These are phyloP conservation scores for Megaceryle alcyon DNA, from an alignment of 2,797 vertebrate genomes.

Conservation along the genomic window DNA sequence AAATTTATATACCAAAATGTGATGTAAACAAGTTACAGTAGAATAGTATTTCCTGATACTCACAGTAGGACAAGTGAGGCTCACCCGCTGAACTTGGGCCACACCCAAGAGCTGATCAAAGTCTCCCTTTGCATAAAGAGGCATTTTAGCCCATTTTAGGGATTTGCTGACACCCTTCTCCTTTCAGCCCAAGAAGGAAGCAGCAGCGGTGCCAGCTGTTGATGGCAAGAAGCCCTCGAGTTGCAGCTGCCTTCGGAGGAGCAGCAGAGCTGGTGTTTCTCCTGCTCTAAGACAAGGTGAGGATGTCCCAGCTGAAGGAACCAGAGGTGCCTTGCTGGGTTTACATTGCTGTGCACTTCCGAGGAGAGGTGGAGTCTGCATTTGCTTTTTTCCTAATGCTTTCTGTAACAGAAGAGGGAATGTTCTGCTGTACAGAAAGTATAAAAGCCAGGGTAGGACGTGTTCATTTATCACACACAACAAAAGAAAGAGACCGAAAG, in stretches of 20 bases:
- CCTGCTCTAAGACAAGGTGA: not conserved
- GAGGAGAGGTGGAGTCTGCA: slow-evolving; percentile 76
- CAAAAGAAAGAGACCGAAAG: not conserved
- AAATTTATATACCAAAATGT: not conserved
- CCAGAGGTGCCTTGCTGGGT: fast-evolving
- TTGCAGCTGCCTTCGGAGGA: not conserved
- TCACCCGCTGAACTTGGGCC: not conserved
- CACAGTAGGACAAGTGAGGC: not conserved
- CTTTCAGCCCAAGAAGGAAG: not conserved
- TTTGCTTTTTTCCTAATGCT: slow-evolving; percentile 88
- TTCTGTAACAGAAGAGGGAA: slow-evolving; percentile 78
- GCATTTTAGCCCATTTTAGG: not conserved
- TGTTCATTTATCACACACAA: not conserved
- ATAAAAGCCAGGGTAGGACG: not conserved
- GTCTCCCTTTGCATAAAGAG: not conserved
- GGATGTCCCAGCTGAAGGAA: not conserved
- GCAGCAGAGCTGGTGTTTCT: not conserved
- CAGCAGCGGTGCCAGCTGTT: not conserved
- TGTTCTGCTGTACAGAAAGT: not conserved
- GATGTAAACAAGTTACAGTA: slow-evolving; percentile 4
- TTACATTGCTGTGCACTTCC: slow-evolving; percentile 87
- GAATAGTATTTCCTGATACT: not conserved
- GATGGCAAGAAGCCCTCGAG: slow-evolving; percentile 35
- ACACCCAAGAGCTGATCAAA: not conserved
- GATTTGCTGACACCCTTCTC: not conserved